Percentiles rank a stretch among this genome's conserved stretches.
These are phyloP conservation scores for Heliconius erato DNA, from an alignment of 2,888 invertebrate species.

Conservation along the genomic window DNA sequence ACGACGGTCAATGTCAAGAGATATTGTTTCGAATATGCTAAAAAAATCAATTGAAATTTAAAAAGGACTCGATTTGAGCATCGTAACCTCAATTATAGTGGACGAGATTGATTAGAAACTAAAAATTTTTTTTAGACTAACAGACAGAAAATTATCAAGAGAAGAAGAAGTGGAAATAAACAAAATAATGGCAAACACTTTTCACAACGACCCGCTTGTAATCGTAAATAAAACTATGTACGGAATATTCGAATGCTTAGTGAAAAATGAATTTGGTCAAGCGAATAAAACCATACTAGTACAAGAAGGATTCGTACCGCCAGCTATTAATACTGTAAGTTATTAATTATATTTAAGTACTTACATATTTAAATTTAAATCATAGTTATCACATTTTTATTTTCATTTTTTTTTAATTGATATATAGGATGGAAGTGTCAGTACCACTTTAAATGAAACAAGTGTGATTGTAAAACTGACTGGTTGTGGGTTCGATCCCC, in stretches of 20 bases:
- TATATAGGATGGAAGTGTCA: too few species aligned
- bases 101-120: neutral
- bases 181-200: conserved; percentile 55
- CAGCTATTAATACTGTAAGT: conserved; percentile 63
- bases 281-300: conserved; percentile 64
- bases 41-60: too few species aligned
- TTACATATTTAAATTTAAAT: neutral
- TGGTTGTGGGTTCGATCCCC: too few species aligned
- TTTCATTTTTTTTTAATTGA: too few species aligned
- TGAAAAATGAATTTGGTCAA: conserved; percentile 65
- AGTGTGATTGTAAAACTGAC: too few species aligned
- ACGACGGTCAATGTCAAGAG: too few species aligned
- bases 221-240: conserved; percentile 62
- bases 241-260: conserved; percentile 70
- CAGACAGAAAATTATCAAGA: conserved; percentile 57
- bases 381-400: too few species aligned
- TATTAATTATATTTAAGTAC: neutral
- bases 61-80: too few species aligned
- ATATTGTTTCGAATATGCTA: too few species aligned
- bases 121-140: conserved; percentile 55
- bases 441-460: too few species aligned
- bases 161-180: conserved; percentile 59
- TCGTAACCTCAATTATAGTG: too few species aligned
- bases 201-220: conserved; percentile 55
- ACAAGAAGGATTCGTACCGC: conserved; percentile 67